Conservation (phyloP, 2,888 invertebrate genomes). For the Chrysolina americana region DNA sequence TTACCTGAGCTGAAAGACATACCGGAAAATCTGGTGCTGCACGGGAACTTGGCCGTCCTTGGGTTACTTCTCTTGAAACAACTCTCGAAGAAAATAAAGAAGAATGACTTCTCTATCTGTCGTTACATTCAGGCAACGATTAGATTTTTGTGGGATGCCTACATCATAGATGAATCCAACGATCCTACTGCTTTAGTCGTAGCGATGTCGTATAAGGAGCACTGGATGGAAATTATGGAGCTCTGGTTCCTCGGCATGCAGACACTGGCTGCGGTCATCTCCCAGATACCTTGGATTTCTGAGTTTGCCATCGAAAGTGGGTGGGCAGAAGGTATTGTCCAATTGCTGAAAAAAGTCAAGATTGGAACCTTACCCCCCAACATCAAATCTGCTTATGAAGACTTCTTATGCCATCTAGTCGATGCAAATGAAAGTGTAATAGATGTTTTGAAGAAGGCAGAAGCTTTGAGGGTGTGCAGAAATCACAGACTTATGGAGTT, state of each 20-base stretch:
- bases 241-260: slow-evolving; percentile 96
- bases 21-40: slow-evolving; percentile 86
- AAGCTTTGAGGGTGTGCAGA: slow-evolving; percentile 86
- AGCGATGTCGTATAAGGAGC: slow-evolving; percentile 87
- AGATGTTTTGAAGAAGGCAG: slow-evolving; percentile 84
- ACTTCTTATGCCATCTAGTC: slow-evolving; percentile 87
- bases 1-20: slow-evolving; percentile 87
- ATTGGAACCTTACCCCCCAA: slow-evolving; percentile 86
- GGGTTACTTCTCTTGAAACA: slow-evolving; percentile 88
- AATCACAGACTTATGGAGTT: slow-evolving; percentile 92
- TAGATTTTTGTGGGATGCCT: slow-evolving; percentile 93
- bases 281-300: slow-evolving; percentile 89
- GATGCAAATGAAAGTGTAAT: slow-evolving; percentile 83
- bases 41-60: slow-evolving; percentile 87
- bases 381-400: slow-evolving; percentile 91
- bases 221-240: slow-evolving; percentile 92
- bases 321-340: slow-evolving; percentile 92
- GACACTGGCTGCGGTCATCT: slow-evolving; percentile 82
- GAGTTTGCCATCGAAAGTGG: slow-evolving; percentile 94
- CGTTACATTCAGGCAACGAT: slow-evolving; percentile 92
- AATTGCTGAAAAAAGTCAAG: slow-evolving; percentile 86
- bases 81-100: slow-evolving; percentile 85
- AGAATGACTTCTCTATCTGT: slow-evolving; percentile 91
- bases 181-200: slow-evolving; percentile 88
- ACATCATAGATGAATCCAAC: slow-evolving; percentile 89